A percentile compares a stretch with the other conserved stretches of the same genome.
phyloP scores from a whole-genome alignment of 2,888 invertebrate genomes.

The Liodrosophila aerea region DNA sequence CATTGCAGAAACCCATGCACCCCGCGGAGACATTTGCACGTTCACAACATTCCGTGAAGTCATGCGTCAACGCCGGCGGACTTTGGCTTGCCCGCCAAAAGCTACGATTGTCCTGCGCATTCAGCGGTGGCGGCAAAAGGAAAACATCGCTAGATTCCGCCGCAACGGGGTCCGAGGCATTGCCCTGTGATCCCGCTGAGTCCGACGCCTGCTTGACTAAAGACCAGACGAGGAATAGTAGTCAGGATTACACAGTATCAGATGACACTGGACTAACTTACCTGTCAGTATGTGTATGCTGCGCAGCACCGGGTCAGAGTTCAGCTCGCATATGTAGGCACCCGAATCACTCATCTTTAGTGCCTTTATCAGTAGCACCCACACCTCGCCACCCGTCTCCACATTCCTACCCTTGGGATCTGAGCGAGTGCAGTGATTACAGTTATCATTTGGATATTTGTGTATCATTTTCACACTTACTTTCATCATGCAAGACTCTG shows the following conservation, averaged over 20 bases:
- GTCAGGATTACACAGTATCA: too few relatives aligned
- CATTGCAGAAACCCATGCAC: conserved; percentile 91
- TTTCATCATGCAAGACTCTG: conserved; percentile 89
- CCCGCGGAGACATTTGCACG: conserved; percentile 87
- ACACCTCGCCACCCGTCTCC: conserved; percentile 88
- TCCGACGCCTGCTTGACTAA: conserved; percentile 68
- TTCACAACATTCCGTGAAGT: conserved; percentile 91
- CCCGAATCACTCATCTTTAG: conserved; percentile 89
- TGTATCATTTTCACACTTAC: conserved; percentile 82
- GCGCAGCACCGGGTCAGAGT: conserved; percentile 89
- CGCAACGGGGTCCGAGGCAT: conserved; percentile 37
- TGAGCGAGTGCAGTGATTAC: conserved; percentile 25
- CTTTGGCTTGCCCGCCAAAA: conserved; percentile 73
- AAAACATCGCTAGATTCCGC: conserved; percentile 76
- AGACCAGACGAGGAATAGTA: too few relatives aligned
- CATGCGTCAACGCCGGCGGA: conserved; percentile 85
- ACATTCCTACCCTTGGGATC: conserved; percentile 74
- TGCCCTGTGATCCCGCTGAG: conserved; percentile 34
- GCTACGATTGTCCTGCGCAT: conserved; percentile 78
- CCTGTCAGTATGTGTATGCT: conserved; percentile 91
- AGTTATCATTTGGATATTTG: not conserved
- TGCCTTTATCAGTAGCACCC: conserved; percentile 90
- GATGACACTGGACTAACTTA: too few relatives aligned
- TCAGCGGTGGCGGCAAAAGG: conserved; percentile 75
- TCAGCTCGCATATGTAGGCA: conserved; percentile 91